Conservation (phyloP, 2,888 invertebrate species). For the Parnassius orleans region DNA sequence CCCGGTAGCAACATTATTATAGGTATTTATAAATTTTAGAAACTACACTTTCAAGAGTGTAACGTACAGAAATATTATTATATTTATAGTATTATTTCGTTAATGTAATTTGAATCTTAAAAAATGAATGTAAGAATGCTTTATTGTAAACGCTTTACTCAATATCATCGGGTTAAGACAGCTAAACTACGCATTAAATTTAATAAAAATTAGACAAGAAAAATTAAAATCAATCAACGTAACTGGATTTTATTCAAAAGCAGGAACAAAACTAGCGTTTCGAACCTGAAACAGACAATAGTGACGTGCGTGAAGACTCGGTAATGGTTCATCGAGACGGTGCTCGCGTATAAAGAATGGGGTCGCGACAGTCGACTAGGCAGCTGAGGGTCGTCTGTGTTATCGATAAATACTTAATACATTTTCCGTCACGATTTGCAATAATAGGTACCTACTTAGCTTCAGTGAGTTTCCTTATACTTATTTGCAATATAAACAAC, state of each 20-base stretch:
- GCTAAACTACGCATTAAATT: too few relatives aligned
- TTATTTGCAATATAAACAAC: slow-evolving; percentile 17
- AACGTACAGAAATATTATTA: too few relatives aligned
- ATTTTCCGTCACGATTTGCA: slow-evolving; percentile 9
- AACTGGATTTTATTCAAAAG: slow-evolving; percentile 26
- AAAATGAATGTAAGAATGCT: too few relatives aligned
- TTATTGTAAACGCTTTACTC: too few relatives aligned
- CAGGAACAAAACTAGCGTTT: slow-evolving; percentile 36
- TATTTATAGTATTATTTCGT: too few relatives aligned
- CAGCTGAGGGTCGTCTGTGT: slow-evolving; percentile 10
- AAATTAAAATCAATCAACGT: slow-evolving; percentile 10
- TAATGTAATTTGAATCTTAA: too few relatives aligned
- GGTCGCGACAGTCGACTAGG: slow-evolving; percentile 34
- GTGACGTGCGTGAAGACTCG: slow-evolving; percentile 61
- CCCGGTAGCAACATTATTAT: too few relatives aligned
- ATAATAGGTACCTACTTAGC: slow-evolving; percentile 7
- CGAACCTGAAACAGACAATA: slow-evolving; percentile 56
- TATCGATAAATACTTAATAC: slow-evolving; percentile 24
- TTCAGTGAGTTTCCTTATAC: slow-evolving; percentile 16
- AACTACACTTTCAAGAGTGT: too few relatives aligned
- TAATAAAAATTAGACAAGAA: slow-evolving; percentile 5
- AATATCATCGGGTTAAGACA: too few relatives aligned
- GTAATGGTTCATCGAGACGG: slow-evolving; percentile 59
- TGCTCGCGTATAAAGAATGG: slow-evolving; percentile 50
- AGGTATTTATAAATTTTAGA: too few relatives aligned